phyloP scores from a whole-genome alignment of 2,113 vertebrate genomes.

The Petrocephalus zakoni region DNA sequence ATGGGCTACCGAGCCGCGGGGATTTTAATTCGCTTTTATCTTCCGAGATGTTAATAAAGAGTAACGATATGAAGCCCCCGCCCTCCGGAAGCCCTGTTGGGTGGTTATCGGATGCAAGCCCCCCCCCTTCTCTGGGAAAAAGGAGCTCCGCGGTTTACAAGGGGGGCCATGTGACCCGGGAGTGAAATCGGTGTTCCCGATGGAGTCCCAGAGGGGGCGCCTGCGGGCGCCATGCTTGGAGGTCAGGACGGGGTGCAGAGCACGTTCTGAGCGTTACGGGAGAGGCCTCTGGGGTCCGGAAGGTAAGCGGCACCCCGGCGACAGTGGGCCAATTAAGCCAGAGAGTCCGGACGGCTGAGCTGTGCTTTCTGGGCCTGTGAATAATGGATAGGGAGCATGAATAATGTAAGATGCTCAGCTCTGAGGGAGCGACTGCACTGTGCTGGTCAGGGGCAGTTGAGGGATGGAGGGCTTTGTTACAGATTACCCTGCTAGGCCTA shows the following conservation, averaged over 20 bases:
- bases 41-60: background rate
- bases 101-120: background rate
- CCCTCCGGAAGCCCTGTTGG: background rate
- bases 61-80: no score
- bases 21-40: slow-evolving; percentile 19
- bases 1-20: background rate
- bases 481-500: background rate
- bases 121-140: background rate
- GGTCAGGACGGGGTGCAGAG: background rate
- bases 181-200: background rate
- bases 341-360: background rate
- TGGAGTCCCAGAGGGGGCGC: background rate
- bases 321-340: background rate
- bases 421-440: background rate
- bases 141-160: background rate
- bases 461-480: background rate
- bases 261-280: background rate
- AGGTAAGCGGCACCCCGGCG: background rate
- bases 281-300: background rate
- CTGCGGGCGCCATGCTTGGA: background rate
- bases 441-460: background rate
- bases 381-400: background rate
- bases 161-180: background rate
- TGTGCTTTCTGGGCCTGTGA: background rate
- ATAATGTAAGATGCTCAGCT: background rate